Evolutionary conservation across 2,113 vertebrate genomes (phyloP), one percentile per base, ranked within the genome.

Genomic region (Macrotus californicus): DNA sequence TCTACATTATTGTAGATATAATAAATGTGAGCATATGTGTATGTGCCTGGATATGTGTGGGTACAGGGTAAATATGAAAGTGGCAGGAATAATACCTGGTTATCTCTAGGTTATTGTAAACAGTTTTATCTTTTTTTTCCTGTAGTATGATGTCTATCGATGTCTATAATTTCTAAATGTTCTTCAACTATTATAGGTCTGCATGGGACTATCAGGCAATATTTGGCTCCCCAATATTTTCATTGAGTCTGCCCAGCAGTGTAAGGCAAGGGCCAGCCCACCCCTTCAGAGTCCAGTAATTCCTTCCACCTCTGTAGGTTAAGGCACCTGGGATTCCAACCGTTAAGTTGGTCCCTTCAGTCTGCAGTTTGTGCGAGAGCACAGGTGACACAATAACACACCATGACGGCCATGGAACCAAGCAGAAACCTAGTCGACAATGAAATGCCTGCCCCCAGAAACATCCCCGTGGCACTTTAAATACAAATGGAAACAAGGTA

Each of bases 401-500:
- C 77, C 12, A 83, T 3, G 69, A 79, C 46, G 79, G 67, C 48
- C 67, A 59, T 3, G 15, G 52, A 36, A n/a, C 34, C 0, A 8
- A 82, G 88, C 77, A 89, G 54, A 88, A 95, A 70, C 41, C 72
- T 43, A 64, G 76, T 76, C 73, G 54, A 77, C 59, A 39, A 54
- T 67, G 80, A 89, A 94, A 73, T 61, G 46, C 80, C 19, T 81
- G 10, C 59, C n/a, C 64, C 41, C 92, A 80, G 64, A 95, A 90
- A 73, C 52, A 82, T 26, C 59, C 29, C 41, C 0, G 0, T 43
- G 46, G 72, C n/a, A 50, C 59, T 46, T 59, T 31, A 90, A 86
- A 91, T 64, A 81, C 50, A 91, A 85, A 92, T 11, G 41, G 59
- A 87, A 82, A 90, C 48, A 79, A 92, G 77, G 24, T 19, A 2